Percentiles rank a stretch among this genome's conserved stretches.
Conservation (phyloP, 2,888 invertebrate genomes). For the Acrobasis consociella region DNA sequence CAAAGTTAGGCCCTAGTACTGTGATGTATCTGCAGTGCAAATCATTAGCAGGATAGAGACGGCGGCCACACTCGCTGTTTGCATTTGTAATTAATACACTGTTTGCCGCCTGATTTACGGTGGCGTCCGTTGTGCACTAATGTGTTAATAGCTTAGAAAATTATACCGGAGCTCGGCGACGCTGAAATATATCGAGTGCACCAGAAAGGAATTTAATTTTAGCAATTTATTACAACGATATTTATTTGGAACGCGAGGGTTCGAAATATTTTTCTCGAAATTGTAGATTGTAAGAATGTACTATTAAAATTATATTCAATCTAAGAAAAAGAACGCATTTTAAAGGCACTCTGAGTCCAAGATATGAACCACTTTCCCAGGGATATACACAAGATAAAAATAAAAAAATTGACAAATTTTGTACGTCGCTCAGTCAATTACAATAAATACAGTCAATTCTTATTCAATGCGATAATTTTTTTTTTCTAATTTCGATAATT, state of each 20-base stretch:
- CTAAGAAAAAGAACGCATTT: no score
- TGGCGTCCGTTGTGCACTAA: conserved; percentile 71
- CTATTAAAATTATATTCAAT: not conserved
- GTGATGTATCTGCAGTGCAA: conserved; percentile 59
- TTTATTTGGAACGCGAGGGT: not conserved
- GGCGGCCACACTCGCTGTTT: conserved; percentile 79
- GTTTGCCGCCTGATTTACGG: conserved; percentile 82
- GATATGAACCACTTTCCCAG: no score
- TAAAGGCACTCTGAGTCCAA: no score
- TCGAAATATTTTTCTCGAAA: not conserved
- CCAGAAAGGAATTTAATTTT: conserved; percentile 16
- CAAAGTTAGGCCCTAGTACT: conserved; percentile 9
- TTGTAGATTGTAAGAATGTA: not conserved
- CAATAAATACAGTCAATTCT: no score
- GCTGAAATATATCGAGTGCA: conserved; percentile 17
- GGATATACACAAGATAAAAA: no score
- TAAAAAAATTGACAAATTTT: no score
- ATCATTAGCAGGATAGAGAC: conserved; percentile 80
- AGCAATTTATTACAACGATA: conserved; percentile 5
- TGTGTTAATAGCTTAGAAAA: conserved; percentile 79
- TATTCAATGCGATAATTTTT: no score
- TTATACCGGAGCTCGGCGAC: conserved; percentile 39
- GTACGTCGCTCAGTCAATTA: no score
- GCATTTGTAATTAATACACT: conserved; percentile 83
- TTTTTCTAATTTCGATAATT: no score